Base-by-base conservation (phyloP, 2,888 invertebrate species). In the Dichetophora obliterata region DNA sequence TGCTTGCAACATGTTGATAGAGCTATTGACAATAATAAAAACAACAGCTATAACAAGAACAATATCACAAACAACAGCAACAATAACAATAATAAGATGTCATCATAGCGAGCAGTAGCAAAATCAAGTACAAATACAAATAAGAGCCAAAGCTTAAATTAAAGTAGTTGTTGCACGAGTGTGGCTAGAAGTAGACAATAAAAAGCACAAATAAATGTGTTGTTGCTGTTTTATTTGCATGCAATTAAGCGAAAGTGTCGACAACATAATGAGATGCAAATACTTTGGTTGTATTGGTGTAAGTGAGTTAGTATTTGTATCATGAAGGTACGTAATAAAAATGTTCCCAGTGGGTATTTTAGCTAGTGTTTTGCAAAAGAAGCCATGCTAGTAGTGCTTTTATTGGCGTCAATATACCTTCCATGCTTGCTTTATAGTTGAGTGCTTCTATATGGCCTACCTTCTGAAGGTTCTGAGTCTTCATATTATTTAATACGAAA, bases 201-300 rank as follows among this genome's bases (percentile, higher is more conserved):
- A 73, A 63, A 54, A 52, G 70, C 50, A 54, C 54, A 16, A 70
- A 70, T 70, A 52, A 70, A 70, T 37, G 19, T 59, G 11, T 43
- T 43, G 43, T 43, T 43, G 34, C n/a, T 22, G 34, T 52, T 66
- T 74, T 66, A 66, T 74, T 74, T 74, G 74, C 66, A 66, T 65
- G 37, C 34, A 66, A 74, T 74, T 74, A 74, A 74, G 54, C 66
- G 34, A 66, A 61, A 73, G 61, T 61, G 59, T 50, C 72, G 48
- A 19, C 43, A 65, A 37, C 31, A 65, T 74, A 74, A 74, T 74
- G 73, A 74, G 52, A 66, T 74, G 74, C 74, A 74, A 65, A 74
- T 31, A 74, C 19, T 27, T 63, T 31, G 54, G 54, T 22, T 19
- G 54, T 54, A 16, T 54, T 54, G 19, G 54, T 54, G 6, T 54